Conservation (phyloP, 2,113 vertebrate genomes). For the Ammodytes dubius region DNA sequence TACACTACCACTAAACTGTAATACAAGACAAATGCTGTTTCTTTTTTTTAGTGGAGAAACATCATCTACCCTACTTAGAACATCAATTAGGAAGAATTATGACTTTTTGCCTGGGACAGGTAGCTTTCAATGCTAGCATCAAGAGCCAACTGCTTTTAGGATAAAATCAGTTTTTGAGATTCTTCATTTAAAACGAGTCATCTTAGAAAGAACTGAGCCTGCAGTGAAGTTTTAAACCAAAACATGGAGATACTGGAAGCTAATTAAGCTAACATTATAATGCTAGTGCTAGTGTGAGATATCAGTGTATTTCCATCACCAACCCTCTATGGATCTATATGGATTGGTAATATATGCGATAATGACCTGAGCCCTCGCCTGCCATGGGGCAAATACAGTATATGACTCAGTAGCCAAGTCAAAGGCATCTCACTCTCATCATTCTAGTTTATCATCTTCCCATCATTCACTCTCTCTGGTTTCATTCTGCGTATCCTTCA, state of each 20-base stretch:
- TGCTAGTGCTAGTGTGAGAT: background rate
- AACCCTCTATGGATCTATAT: background rate
- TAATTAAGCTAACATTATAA: background rate
- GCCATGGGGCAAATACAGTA: background rate
- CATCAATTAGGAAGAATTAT: background rate
- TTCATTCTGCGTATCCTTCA: slow-evolving; percentile 50
- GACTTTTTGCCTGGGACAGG: background rate
- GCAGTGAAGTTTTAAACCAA: background rate
- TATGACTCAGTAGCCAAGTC: slow-evolving; percentile 20
- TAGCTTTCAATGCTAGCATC: background rate
- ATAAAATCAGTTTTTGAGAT: background rate
- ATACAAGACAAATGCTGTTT: background rate
- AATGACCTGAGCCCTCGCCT: slow-evolving; percentile 24
- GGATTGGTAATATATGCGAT: slow-evolving; percentile 2
- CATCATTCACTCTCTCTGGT: slow-evolving; percentile 50
- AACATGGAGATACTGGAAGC: background rate
- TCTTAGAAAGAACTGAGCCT: background rate
- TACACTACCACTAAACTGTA: background rate
- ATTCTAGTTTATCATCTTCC: slow-evolving; percentile 32
- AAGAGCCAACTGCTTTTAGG: background rate
- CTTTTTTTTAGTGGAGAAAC: too few relatives aligned
- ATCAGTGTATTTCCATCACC: slow-evolving; percentile 8
- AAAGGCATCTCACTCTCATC: slow-evolving; percentile 17
- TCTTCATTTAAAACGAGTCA: background rate
- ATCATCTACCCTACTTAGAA: too few relatives aligned